Base-by-base conservation (phyloP, 2,797 vertebrate species). In the Chiloscyllium punctatum region DNA sequence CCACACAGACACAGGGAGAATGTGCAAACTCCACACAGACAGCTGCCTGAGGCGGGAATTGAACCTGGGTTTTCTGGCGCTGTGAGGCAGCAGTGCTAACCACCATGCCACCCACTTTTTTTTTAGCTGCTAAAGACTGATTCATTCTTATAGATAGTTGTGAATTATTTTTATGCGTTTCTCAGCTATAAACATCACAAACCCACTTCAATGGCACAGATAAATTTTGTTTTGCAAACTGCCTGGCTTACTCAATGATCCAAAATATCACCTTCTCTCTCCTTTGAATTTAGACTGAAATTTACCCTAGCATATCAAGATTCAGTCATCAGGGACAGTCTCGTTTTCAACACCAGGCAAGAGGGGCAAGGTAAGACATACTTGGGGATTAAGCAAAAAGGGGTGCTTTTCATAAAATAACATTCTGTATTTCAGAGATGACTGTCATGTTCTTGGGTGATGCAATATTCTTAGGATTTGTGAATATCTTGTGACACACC, bases 291-390 rank as follows among this genome's bases (percentile, higher is more conserved):
- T 97, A 97, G 42, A 95, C 88, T 99, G 96, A 98, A 98, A 97
- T 98, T 99, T 97, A 98, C 97, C 0, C 97, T 98, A 66, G 97
- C 97, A 96, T 97, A 98, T 96, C 97, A 98, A 94, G 96, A 97
- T 9, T 98, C 98, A 0, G 98, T 98, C 91, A 96, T 98, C 96
- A 97, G 97, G 97, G 97, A 99, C 96, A 99, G 98, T 97, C 96
- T 99, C 96, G 98, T 99, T 96, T 97, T 99, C 97, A 99, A 98
- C 96, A 98, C 98, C 74, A 98, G 98, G 96, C 98, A 98, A 96
- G 99, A 98, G 96, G 98, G 98, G 96, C 97, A 97, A 97, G 98
- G 99, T 99, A 98, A 98, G 97, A 96, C 96, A 79, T 84, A 48
- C 27, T 48, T 48, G 42, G 42, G 57, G 57, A 62, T 62, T 62